These are phyloP conservation scores for Polyommatus icarus DNA, from an alignment of 2,888 invertebrate genomes.

Conservation along the genomic window DNA sequence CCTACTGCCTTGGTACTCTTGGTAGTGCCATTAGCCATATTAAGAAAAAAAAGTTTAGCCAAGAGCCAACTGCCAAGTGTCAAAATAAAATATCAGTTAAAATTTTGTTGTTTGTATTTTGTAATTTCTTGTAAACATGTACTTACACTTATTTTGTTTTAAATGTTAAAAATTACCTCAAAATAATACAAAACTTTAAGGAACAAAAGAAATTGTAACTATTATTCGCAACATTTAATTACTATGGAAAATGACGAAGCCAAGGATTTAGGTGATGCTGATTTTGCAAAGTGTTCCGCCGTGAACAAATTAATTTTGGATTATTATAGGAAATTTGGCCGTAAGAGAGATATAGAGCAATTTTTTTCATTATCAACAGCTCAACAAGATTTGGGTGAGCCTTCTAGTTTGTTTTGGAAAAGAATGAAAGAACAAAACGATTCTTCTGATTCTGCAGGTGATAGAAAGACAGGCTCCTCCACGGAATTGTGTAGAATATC, in stretches of 20 bases:
- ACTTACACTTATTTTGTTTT: background rate
- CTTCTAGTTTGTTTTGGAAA: slow-evolving; percentile 67
- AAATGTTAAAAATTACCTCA: too few species aligned
- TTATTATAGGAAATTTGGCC: slow-evolving; percentile 85
- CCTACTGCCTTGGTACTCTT: too few species aligned
- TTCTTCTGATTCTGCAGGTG: slow-evolving; percentile 69
- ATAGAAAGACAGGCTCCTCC: slow-evolving; percentile 62
- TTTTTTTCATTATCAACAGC: slow-evolving; percentile 81
- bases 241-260: slow-evolving; percentile 58
- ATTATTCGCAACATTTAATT: slow-evolving; percentile 35
- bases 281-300: slow-evolving; percentile 46
- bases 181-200: too few species aligned
- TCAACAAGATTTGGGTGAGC: slow-evolving; percentile 66
- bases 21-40: background rate
- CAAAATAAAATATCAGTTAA: background rate
- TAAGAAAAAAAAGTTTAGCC: background rate
- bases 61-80: background rate
- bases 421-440: slow-evolving; percentile 69
- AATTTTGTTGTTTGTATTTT: background rate
- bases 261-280: slow-evolving; percentile 34
- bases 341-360: slow-evolving; percentile 83
- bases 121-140: background rate
- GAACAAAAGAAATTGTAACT: background rate
- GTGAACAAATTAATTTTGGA: slow-evolving; percentile 78
- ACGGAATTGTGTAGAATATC: slow-evolving; percentile 71